A percentile compares a stretch with the other conserved stretches of the same genome.
These are phyloP conservation scores for Sebastiscus tertius DNA, from an alignment of 2,797 vertebrate species.

Conservation along the genomic window DNA sequence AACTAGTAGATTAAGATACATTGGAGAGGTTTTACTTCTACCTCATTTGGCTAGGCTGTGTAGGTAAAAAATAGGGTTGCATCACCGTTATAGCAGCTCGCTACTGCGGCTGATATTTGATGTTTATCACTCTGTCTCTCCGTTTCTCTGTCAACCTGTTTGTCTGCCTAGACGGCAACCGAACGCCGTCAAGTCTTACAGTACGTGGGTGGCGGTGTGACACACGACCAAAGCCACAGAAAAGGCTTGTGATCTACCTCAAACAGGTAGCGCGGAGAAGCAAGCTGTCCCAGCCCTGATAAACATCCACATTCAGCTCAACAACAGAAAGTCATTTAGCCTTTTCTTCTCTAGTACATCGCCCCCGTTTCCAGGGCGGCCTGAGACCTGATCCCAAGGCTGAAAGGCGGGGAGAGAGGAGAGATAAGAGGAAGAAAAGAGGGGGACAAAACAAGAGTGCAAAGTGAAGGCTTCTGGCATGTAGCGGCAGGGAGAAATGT, in stretches of 20 bases:
- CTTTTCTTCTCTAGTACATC: slow-evolving; percentile 33
- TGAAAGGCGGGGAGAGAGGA: slow-evolving; percentile 22
- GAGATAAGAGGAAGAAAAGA: slow-evolving; percentile 45
- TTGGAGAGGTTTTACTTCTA: not conserved
- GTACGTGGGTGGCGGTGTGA: slow-evolving; percentile 17
- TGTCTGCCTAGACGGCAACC: not conserved
- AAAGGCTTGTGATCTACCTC: slow-evolving; percentile 35
- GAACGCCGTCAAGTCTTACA: slow-evolving; percentile 7
- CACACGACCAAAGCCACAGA: slow-evolving; percentile 32
- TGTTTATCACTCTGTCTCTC: slow-evolving; percentile 4
- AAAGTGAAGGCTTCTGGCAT: slow-evolving; percentile 44
- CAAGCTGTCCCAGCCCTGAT: slow-evolving; percentile 44
- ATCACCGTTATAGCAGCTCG: not conserved
- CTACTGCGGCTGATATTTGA: not conserved
- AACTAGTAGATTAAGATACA: not conserved
- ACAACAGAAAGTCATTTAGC: slow-evolving; percentile 61
- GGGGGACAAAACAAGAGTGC: slow-evolving; percentile 21
- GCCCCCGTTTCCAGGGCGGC: slow-evolving; percentile 12
- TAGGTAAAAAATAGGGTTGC: not conserved
- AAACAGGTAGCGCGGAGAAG: slow-evolving; percentile 27
- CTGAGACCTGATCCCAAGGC: slow-evolving; percentile 30
- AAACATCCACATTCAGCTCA: slow-evolving; percentile 58
- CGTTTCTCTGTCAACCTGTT: not conserved
- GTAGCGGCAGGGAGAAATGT: slow-evolving; percentile 49
- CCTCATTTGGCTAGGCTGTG: not conserved